Conservation (phyloP, 2,797 vertebrate species). For the Myotis daubentonii region DNA sequence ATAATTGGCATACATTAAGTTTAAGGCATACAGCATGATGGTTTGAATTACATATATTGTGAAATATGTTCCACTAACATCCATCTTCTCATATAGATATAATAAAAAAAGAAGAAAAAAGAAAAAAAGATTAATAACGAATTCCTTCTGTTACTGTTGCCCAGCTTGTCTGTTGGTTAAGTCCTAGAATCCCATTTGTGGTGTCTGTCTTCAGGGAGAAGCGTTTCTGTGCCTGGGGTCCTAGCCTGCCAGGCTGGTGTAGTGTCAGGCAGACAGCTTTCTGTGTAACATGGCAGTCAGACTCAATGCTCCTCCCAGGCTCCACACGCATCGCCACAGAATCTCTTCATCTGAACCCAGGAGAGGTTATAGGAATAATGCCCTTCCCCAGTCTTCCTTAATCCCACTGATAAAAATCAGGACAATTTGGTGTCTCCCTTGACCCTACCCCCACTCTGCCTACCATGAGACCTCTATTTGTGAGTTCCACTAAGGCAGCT, state of each 20-base stretch:
- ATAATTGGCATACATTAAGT: not conserved
- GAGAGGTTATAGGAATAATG: not conserved
- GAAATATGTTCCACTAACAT: not conserved
- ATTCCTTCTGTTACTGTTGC: not conserved
- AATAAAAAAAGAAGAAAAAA: not conserved
- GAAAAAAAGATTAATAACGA: not conserved
- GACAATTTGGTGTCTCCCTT: not conserved
- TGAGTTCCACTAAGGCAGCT: not conserved
- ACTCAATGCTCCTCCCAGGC: not conserved
- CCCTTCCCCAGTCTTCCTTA: not conserved
- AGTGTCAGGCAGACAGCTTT: not conserved
- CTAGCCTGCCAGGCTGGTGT: not conserved
- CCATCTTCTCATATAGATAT: not conserved
- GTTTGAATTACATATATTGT: not conserved
- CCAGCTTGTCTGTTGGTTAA: not conserved
- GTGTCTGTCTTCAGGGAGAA: not conserved
- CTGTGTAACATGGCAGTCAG: not conserved
- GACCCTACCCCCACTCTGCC: not conserved
- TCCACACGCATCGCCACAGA: not conserved
- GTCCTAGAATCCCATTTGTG: not conserved
- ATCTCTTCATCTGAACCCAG: not conserved
- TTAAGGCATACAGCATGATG: not conserved
- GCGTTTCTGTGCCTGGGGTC: not conserved
- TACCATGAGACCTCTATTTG: rapidly evolving
- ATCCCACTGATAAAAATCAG: not conserved